Evolutionary conservation across 2,888 invertebrate species (phyloP).

Genomic region (Fragum fragum): DNA sequence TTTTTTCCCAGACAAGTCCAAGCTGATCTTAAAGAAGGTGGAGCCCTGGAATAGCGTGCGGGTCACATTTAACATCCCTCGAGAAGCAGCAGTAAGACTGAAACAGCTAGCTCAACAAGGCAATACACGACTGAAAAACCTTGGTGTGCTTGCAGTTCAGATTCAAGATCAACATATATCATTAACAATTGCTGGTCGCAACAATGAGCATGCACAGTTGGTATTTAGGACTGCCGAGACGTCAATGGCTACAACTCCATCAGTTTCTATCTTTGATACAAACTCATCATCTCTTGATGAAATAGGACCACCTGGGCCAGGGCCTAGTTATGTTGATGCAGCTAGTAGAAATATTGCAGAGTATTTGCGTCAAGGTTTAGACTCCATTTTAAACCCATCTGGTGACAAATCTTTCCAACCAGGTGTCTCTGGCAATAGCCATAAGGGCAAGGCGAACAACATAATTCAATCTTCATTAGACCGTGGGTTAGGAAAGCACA

Average conservation of each 20-base stretch:
- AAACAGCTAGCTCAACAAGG: constrained; percentile 97
- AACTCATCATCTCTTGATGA: constrained; percentile 61
- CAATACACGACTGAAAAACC: constrained; percentile 93
- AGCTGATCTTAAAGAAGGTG: constrained; percentile 92
- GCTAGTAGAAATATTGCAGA: constrained; percentile 86
- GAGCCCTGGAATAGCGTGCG: constrained; percentile 99
- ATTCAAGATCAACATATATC: constrained; percentile 91
- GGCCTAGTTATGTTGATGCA: constrained; percentile 84
- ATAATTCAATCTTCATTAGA: constrained; percentile 42
- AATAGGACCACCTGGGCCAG: constrained; percentile 73
- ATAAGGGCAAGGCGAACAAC: constrained; percentile 50
- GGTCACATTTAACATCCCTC: constrained; percentile 98
- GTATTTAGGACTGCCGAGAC: constrained; percentile 80
- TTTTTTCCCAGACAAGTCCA: constrained; percentile 86
- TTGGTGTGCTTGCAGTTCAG: constrained; percentile 98
- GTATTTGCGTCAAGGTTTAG: constrained; percentile 84
- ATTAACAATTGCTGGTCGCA: constrained; percentile 90
- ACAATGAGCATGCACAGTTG: constrained; percentile 91
- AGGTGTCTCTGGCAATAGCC: constrained; percentile 29
- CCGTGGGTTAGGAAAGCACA: constrained; percentile 40
- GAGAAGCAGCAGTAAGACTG: constrained; percentile 96
- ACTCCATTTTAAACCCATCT: constrained; percentile 71
- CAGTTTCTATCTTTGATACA: constrained; percentile 75
- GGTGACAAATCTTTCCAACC: constrained; percentile 12
- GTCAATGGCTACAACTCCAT: constrained; percentile 61